These are phyloP conservation scores for Gallinago stenura DNA, from an alignment of 2,797 vertebrate genomes.

Conservation along the genomic window DNA sequence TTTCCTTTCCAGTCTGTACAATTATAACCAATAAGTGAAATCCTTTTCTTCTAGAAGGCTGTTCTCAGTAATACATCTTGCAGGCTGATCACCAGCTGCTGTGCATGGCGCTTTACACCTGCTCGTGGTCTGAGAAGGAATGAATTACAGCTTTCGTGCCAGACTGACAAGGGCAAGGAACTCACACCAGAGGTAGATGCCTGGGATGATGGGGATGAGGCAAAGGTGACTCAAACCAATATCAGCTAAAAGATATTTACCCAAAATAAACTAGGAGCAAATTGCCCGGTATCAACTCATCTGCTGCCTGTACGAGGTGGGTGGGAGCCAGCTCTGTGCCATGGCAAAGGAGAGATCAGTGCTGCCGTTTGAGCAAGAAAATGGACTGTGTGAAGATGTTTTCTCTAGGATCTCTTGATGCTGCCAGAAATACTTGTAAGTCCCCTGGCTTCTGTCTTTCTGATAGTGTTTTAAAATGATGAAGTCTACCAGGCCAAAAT, in stretches of 20 bases:
- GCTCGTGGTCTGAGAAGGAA: neutral
- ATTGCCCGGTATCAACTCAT: neutral
- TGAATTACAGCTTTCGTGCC: neutral
- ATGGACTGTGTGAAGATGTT: neutral
- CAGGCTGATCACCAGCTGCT: neutral
- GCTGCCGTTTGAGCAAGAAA: neutral
- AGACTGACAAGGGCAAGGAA: neutral
- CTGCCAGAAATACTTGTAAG: neutral
- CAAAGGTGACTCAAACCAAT: neutral
- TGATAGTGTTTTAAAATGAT: neutral
- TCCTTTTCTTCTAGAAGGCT: neutral
- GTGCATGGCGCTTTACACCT: neutral
- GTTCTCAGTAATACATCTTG: neutral
- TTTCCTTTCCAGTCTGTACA: neutral
- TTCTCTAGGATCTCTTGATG: neutral
- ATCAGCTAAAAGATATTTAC: constrained; percentile 7
- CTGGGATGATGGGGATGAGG: neutral
- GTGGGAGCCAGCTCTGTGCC: neutral
- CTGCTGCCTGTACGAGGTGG: neutral
- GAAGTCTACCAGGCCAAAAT: neutral
- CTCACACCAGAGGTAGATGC: neutral
- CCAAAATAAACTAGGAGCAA: neutral
- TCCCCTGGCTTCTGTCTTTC: neutral
- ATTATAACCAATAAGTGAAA: neutral
- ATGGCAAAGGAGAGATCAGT: neutral